A percentile compares a stretch with the other conserved stretches of the same genome.
These are phyloP conservation scores for Molanna angustata DNA, from an alignment of 2,888 invertebrate species.

Conservation along the genomic window DNA sequence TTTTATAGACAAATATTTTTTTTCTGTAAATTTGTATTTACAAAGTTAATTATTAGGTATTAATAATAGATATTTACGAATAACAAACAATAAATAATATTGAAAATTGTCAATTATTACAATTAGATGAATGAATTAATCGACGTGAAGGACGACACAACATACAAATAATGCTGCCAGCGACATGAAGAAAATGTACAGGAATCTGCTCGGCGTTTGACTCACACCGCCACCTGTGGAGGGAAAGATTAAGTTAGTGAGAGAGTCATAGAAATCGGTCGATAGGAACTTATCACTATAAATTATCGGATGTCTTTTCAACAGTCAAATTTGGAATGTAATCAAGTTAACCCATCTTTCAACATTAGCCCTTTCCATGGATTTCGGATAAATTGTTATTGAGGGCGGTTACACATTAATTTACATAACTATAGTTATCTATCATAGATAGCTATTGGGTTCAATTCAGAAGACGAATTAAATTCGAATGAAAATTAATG, in stretches of 20 bases:
- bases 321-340: too few relatives aligned
- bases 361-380: too few relatives aligned
- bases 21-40: constrained; percentile 22
- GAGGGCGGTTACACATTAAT: too few relatives aligned
- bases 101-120: constrained; percentile 1
- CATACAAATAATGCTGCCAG: constrained; percentile 12
- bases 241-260: too few relatives aligned
- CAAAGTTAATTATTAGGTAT: constrained; percentile 12
- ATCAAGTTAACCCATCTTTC: too few relatives aligned
- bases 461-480: too few relatives aligned
- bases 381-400: too few relatives aligned
- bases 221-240: constrained; percentile 12
- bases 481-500: too few relatives aligned
- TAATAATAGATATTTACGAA: constrained; percentile 3
- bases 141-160: constrained; percentile 13
- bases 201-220: not conserved
- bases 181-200: constrained; percentile 9
- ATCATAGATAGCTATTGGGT: too few relatives aligned
- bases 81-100: constrained; percentile 16
- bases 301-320: too few relatives aligned
- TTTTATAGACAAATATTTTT: constrained; percentile 31
- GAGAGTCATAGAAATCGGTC: too few relatives aligned
- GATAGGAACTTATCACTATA: not conserved
- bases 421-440: too few relatives aligned
- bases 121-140: constrained; percentile 9